Base-by-base conservation (phyloP, 2,888 invertebrate species). In the Dasypolia templi region DNA sequence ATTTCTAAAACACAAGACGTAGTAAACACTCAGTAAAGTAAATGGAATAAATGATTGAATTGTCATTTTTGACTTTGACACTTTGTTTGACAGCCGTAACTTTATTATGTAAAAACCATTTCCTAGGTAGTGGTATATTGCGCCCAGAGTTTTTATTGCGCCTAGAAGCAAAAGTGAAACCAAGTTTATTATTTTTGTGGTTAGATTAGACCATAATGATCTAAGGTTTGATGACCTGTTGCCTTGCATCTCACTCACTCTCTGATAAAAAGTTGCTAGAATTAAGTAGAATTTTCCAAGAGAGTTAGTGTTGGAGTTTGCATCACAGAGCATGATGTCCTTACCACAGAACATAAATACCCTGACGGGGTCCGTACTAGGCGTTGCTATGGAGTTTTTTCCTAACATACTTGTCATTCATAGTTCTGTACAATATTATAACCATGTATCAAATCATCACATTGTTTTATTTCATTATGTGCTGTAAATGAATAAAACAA, bases 61-160 rank as follows among this genome's bases (percentile, higher is more conserved):
- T 73, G 49, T 58, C 26, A 55, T 17, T 46, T 51, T 35, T 68
- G 68, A 49, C 69, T 51, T 35, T 68, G 68, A 49, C 69, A 64
- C 32, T 64, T 32, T n/a, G 17, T 63, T 44, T 63, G 63, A 63
- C 46, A 32, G 46, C 32, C 22, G 22, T 42, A 42, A 42, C n/a
- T 58, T 32, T 12, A 12, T 22, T 14, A 58, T n/a, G 29, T 29
- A 17, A 17, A n/a, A 56, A 26, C 55, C 29, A 19, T n/a, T n/a
- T 22, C 3, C 22, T 35, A n/a, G 39, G 9, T 39, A 59, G 0
- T n/a, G 35, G 59, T n/a, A n/a, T 39, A 39, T 39, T 59, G 59
- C 39, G 35, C 59, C n/a, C 17, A 35, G 35, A 58, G 7, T 35
- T 35, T 35, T n/a, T 22, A 29, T 19, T 55, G 29, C 17, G 19